A percentile compares a stretch with the other conserved stretches of the same genome.
Evolutionary conservation across 2,113 vertebrate species (phyloP).

Genomic region (Pseudorectes ferrugineus): DNA sequence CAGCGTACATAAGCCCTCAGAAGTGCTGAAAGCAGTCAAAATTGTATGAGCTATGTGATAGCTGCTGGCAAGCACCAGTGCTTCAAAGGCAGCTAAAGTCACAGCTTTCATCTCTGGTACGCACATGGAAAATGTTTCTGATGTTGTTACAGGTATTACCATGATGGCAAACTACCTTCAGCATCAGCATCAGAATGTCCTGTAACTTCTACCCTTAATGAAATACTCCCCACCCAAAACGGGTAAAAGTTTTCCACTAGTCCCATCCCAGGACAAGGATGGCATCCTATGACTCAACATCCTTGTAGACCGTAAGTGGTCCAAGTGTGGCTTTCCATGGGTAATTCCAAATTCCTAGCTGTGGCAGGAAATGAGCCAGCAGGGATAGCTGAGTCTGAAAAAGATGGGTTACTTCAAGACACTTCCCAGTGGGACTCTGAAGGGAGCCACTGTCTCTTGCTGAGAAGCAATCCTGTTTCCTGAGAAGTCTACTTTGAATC

Average conservation of each 20-base stretch:
- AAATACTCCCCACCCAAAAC: neutral
- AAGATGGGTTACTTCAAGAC: neutral
- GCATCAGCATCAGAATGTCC: neutral
- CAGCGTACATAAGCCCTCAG: neutral
- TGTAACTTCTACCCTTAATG: neutral
- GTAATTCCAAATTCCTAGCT: neutral
- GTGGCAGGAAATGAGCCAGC: slow-evolving; percentile 22
- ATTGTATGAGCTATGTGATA: neutral
- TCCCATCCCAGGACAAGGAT: neutral
- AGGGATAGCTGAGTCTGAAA: neutral
- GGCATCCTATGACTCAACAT: neutral
- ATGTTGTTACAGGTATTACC: neutral
- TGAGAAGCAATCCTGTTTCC: neutral
- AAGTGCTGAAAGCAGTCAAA: neutral
- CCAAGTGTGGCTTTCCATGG: neutral
- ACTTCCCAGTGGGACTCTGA: neutral
- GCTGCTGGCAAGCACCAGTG: neutral
- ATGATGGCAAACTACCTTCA: neutral
- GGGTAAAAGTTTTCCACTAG: neutral
- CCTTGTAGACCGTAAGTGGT: neutral
- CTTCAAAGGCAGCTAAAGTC: neutral
- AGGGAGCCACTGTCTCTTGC: neutral
- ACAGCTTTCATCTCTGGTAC: neutral
- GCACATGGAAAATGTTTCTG: neutral
- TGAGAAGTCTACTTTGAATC: neutral